Conservation (phyloP, 2,888 invertebrate species). For the Diogma glabrata region DNA sequence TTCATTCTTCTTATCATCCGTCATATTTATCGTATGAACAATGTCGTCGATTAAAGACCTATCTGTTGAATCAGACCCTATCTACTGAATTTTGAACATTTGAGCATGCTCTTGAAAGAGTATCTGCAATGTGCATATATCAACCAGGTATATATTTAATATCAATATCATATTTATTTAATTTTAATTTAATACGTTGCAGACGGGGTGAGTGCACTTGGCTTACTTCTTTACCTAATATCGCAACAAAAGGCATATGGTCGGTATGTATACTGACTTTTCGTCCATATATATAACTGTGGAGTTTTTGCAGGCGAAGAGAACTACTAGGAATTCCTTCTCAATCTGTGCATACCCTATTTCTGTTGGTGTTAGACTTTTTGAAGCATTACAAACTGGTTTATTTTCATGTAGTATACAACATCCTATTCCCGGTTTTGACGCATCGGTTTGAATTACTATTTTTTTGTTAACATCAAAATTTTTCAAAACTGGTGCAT, state of each 20-base stretch:
- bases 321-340: conserved; percentile 19
- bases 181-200: not conserved
- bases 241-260: not conserved
- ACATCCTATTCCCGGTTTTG: conserved; percentile 18
- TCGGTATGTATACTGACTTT: not conserved
- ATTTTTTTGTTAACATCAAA: conserved; percentile 15
- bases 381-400: conserved; percentile 21
- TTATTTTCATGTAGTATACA: conserved; percentile 14
- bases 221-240: not conserved
- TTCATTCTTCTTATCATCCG: no score
- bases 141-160: not conserved
- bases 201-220: not conserved
- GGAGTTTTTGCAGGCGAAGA: conserved; percentile 10
- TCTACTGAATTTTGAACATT: no score
- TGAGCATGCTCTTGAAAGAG: not conserved
- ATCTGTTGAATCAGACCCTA: no score
- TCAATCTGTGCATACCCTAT: conserved; percentile 19
- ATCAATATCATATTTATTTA: not conserved
- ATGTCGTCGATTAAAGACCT: no score
- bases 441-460: conserved; percentile 17
- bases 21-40: no score
- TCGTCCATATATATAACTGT: conserved; percentile 12
- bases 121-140: not conserved
- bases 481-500: conserved; percentile 13
- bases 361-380: conserved; percentile 22